These are phyloP conservation scores for Radopholus similis DNA, from an alignment of 1,140 invertebrate species.

Conservation along the genomic window DNA sequence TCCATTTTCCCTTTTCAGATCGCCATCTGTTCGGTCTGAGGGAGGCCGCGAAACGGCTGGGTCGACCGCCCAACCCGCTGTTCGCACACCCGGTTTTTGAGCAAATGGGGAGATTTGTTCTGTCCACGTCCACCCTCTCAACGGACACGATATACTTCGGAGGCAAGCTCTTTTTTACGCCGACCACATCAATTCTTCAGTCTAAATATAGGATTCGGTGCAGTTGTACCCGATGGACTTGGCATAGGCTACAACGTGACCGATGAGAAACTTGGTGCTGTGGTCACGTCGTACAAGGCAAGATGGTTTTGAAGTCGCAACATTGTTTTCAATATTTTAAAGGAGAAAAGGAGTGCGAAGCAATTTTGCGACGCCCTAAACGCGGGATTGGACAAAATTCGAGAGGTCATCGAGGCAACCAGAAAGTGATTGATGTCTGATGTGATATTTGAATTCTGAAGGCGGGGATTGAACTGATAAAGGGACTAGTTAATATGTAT, in stretches of 20 bases:
- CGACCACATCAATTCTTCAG: too few relatives aligned
- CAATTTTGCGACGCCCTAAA: slow-evolving; percentile 9
- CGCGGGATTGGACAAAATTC: slow-evolving; percentile 8
- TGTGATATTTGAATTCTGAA: too few relatives aligned
- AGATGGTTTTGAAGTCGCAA: background rate
- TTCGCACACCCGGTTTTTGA: slow-evolving; percentile 77
- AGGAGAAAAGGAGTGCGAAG: slow-evolving; percentile 5
- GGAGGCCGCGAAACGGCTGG: slow-evolving; percentile 67
- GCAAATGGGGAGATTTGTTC: slow-evolving; percentile 78
- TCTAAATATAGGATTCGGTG: slow-evolving; percentile 92
- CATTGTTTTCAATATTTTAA: background rate
- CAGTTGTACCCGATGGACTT: slow-evolving; percentile 81
- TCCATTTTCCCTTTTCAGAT: too few relatives aligned
- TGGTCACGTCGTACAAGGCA: slow-evolving; percentile 54
- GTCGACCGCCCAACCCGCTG: slow-evolving; percentile 65
- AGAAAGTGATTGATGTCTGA: too few relatives aligned
- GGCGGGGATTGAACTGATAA: too few relatives aligned
- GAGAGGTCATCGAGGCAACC: background rate
- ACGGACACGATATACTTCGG: slow-evolving; percentile 81
- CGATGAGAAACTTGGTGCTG: slow-evolving; percentile 51
- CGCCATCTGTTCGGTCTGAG: slow-evolving; percentile 84
- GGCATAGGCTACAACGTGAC: slow-evolving; percentile 68
- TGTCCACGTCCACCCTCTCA: slow-evolving; percentile 90
- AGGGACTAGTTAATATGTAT: too few relatives aligned
- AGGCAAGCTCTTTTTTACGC: slow-evolving; percentile 73